Evolutionary conservation across 2,888 invertebrate genomes (phyloP), one percentile per base, ranked within the genome.

Genomic region (Chrysotoxum bicinctum): DNA sequence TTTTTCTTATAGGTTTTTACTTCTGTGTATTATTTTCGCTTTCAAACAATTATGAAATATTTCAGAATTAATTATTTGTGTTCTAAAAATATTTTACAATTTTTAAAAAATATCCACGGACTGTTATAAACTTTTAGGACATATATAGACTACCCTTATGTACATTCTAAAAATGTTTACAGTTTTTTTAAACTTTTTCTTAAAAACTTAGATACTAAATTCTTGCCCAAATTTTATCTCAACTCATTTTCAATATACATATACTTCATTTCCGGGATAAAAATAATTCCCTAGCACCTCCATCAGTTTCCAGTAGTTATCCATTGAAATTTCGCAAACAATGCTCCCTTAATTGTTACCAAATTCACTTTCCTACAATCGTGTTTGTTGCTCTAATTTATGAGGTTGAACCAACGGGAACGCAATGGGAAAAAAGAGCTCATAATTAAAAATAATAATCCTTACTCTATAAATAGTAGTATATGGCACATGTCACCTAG

Each of bases 401-500:
- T 68, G 69, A 72, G 76, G 52, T 45, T 70, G 54, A 45, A 19
- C 64, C 45, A 9, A 26, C 19, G 35, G 50, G 73, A 40, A 7
- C 30, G 16, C 10, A 30, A 62, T 19, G 30, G 6, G 8, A 21
- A 32, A 19, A 64, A 35, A 66, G 48, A 10, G 45, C 68, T 68
- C 72, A 72, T 80, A 72, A 79, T 83, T 79, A 74, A 78, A 70
- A 70, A 69, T 58, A 56, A 74, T 69, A 74, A 64, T 74, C 62
- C 66, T 16, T 52, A 48, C 50, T 66, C 30, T 43, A 14, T 16
- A 56, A 26, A 26, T 50, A 50, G 0, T 1, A 32, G 23, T 26
- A 45, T 26, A 3, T n/a, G 79, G 79, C 75, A 79, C 74, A 84
- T 75, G 84, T 72, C 70, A 74, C 37, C 32, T 64, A 45, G 30